phyloP scores from a whole-genome alignment of 2,113 vertebrate genomes.

The Saguinus imperator region DNA sequence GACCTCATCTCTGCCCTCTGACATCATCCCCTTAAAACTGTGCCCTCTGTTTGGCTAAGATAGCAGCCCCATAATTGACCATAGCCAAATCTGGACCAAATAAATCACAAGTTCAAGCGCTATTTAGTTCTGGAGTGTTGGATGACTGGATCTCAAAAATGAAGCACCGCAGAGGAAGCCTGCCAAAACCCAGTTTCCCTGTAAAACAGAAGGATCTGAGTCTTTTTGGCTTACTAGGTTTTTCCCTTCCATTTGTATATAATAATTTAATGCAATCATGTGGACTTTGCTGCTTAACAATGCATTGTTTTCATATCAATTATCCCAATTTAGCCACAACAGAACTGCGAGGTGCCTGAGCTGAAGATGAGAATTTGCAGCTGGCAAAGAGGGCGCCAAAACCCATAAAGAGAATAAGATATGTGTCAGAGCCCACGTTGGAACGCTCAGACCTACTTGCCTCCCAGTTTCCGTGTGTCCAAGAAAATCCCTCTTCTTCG shows the following conservation, averaged over 20 bases:
- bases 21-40: background rate
- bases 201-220: slow-evolving; percentile 18
- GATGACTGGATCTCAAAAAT: background rate
- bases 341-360: background rate
- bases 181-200: background rate
- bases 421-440: background rate
- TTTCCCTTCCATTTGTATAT: background rate
- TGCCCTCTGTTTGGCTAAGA: background rate
- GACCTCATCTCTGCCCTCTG: background rate
- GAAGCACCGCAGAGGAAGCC: background rate
- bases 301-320: background rate
- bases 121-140: background rate
- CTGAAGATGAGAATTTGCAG: background rate
- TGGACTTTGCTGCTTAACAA: background rate
- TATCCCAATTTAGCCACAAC: background rate
- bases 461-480: background rate
- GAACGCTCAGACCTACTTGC: background rate
- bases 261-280: background rate
- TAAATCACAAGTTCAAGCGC: background rate
- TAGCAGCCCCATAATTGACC: background rate
- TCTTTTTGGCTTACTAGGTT: background rate
- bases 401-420: background rate
- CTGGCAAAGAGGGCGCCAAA: background rate
- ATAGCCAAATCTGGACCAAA: background rate
- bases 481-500: background rate